Conservation (phyloP, 2,113 vertebrate genomes). For the Corythoichthys intestinalis region DNA sequence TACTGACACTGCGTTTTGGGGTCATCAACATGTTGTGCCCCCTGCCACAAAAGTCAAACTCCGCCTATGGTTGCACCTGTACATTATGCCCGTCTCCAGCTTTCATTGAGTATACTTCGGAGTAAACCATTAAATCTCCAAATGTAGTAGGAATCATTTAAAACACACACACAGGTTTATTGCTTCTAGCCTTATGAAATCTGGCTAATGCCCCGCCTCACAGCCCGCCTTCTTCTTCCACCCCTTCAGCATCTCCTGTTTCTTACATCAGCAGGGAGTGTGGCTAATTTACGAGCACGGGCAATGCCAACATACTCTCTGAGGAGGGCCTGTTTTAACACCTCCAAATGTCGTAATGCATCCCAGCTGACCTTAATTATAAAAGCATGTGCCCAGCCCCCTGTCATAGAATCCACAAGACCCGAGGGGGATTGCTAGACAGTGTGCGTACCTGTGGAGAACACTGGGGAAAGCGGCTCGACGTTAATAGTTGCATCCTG, state of each 20-base stretch:
- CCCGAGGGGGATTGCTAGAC: slow-evolving; percentile 50
- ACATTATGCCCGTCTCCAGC: not conserved
- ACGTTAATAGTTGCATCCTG: slow-evolving; percentile 78
- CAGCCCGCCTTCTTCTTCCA: not conserved
- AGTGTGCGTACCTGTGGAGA: slow-evolving; percentile 68
- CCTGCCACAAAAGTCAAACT: too few species aligned
- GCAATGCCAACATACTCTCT: slow-evolving; percentile 75
- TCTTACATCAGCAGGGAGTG: slow-evolving; percentile 60
- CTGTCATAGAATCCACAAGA: slow-evolving; percentile 37
- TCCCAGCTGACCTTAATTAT: slow-evolving; percentile 82
- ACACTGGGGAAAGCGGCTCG: slow-evolving; percentile 61
- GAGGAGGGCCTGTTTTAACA: slow-evolving; percentile 77
- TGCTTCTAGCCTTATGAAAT: not conserved
- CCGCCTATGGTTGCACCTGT: not conserved
- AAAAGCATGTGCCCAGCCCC: slow-evolving; percentile 70
- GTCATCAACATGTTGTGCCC: too few species aligned
- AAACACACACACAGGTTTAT: not conserved
- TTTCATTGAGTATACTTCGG: not conserved
- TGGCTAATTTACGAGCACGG: slow-evolving; percentile 74
- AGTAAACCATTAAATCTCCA: not conserved
- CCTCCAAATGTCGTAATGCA: slow-evolving; percentile 80
- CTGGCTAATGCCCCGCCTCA: not conserved
- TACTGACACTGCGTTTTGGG: too few species aligned
- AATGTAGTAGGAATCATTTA: not conserved
- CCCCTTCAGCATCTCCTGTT: slow-evolving; percentile 32